These are phyloP conservation scores for Hoplostethus mediterraneus DNA, from an alignment of 2,797 vertebrate species.

Conservation along the genomic window DNA sequence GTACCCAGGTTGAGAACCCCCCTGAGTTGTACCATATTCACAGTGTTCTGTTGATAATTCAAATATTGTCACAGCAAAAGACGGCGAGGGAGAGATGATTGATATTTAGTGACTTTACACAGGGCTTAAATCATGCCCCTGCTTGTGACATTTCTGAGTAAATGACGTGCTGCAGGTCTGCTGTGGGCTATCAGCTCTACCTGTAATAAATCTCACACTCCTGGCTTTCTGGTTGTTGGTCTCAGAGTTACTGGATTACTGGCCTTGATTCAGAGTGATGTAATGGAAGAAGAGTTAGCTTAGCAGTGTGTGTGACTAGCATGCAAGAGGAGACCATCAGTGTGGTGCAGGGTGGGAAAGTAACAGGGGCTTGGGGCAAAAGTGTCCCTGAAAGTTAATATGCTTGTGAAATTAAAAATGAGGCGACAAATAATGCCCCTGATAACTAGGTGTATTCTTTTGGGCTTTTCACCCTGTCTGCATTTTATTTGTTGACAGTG, in stretches of 20 bases:
- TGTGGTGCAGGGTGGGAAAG: no score
- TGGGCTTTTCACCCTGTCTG: no score
- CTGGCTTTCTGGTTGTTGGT: constrained; percentile 28
- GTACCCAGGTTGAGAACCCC: neutral
- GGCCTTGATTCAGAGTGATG: constrained; percentile 7
- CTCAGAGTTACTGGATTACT: constrained; percentile 13
- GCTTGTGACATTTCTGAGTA: constrained; percentile 27
- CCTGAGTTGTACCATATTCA: neutral
- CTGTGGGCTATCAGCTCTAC: constrained; percentile 14
- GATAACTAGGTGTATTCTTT: no score
- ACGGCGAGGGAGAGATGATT: constrained; percentile 11
- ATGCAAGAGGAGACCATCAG: constrained; percentile 4
- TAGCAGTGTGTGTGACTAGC: constrained; percentile 11
- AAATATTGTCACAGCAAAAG: constrained; percentile 33
- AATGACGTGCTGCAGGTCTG: constrained; percentile 24
- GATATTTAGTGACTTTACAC: constrained; percentile 43
- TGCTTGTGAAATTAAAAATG: no score
- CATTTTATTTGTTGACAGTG: no score
- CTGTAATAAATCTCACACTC: constrained; percentile 27
- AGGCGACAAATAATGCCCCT: no score
- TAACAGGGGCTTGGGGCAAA: no score
- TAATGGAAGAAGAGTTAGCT: constrained; percentile 21
- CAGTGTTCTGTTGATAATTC: constrained; percentile 31
- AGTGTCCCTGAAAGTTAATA: no score
- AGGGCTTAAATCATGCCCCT: constrained; percentile 21